phyloP scores from a whole-genome alignment of 2,113 vertebrate genomes.

The Panthera tigris region DNA sequence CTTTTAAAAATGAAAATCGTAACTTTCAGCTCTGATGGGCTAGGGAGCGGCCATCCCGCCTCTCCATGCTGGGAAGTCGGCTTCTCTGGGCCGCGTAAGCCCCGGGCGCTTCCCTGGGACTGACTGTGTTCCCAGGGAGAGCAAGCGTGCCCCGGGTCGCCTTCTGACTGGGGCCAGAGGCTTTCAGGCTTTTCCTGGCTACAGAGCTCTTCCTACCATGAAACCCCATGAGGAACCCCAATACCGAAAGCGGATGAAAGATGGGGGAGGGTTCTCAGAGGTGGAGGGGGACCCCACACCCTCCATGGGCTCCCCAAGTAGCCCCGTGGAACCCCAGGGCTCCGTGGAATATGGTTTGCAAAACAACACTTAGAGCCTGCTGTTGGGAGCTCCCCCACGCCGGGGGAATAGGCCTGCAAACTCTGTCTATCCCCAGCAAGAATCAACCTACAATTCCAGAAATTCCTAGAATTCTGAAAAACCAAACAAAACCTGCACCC shows the following conservation, averaged over 20 bases:
- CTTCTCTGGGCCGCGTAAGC: not conserved
- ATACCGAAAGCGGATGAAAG: not conserved
- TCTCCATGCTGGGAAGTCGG: not conserved
- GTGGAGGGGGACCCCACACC: not conserved
- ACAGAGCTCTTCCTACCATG: not conserved
- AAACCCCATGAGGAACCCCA: not conserved
- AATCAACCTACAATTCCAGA: not conserved
- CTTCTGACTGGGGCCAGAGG: not conserved
- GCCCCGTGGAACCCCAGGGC: not conserved
- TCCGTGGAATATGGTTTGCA: not conserved
- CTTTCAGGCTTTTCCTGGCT: not conserved
- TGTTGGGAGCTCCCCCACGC: too few species aligned
- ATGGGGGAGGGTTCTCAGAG: not conserved
- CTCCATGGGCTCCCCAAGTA: not conserved
- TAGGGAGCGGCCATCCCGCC: not conserved
- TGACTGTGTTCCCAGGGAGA: not conserved
- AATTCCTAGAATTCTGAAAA: not conserved
- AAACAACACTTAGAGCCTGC: not conserved
- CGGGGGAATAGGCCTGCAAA: too few species aligned
- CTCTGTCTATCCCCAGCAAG: not conserved
- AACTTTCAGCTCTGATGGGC: too few species aligned
- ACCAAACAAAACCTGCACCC: not conserved
- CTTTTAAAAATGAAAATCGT: not conserved
- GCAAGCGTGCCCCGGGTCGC: too few species aligned
- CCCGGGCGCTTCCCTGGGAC: fast-evolving